Evolutionary conservation across 2,888 invertebrate genomes (phyloP).

Genomic region (Eremobia ochroleuca): DNA sequence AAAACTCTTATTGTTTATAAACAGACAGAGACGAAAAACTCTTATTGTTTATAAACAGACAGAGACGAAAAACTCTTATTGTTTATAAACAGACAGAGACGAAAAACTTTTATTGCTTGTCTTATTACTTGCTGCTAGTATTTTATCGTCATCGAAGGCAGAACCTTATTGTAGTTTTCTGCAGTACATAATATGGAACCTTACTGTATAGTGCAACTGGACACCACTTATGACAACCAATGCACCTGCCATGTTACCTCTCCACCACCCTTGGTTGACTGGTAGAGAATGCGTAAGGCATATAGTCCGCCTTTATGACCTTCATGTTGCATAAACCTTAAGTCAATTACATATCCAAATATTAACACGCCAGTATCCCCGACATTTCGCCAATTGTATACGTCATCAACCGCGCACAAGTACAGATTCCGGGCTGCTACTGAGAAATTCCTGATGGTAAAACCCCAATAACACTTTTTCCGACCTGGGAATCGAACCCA

Average conservation of each 20-base stretch:
- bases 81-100: background rate
- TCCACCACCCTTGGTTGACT: background rate
- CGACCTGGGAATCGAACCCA: background rate
- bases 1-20: no score
- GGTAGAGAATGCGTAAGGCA: background rate
- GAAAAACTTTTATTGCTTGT: background rate
- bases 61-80: background rate
- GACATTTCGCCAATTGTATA: background rate
- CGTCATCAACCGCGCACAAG: background rate
- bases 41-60: no score
- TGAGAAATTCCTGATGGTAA: background rate
- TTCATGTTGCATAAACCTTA: background rate
- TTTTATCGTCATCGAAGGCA: background rate
- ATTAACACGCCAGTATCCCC: background rate
- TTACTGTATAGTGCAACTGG: background rate
- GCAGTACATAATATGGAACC: background rate
- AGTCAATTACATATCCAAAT: background rate
- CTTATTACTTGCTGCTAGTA: no score
- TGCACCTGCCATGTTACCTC: background rate
- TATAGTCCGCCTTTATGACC: no score
- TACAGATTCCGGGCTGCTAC: background rate
- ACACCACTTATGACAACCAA: background rate
- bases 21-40: no score
- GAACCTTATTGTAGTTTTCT: background rate
- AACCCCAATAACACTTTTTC: background rate